These are phyloP conservation scores for Carassius carassius DNA, from an alignment of 2,113 vertebrate genomes.

Conservation along the genomic window DNA sequence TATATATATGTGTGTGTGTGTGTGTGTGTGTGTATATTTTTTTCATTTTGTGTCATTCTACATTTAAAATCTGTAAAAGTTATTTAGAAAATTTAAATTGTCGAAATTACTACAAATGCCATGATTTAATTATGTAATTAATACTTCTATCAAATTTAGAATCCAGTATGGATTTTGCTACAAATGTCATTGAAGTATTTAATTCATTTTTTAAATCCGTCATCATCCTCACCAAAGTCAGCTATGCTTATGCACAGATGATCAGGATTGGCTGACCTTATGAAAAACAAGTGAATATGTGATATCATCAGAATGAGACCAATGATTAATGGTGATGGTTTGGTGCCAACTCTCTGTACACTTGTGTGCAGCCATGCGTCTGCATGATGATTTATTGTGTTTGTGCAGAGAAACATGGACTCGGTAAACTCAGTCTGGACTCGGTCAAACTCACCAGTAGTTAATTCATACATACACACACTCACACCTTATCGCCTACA, in stretches of 20 bases:
- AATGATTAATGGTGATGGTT: conserved; percentile 65
- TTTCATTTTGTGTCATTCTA: too few relatives aligned
- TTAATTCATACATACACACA: conserved; percentile 3
- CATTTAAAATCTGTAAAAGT: not conserved
- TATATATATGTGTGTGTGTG: too few relatives aligned
- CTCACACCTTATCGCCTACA: not conserved
- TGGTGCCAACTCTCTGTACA: not conserved
- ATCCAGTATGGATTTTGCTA: not conserved
- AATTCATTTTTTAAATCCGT: not conserved
- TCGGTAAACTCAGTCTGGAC: conserved; percentile 8
- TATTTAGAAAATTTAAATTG: not conserved
- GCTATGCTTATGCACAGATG: conserved; percentile 22
- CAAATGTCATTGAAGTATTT: not conserved
- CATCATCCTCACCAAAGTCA: not conserved
- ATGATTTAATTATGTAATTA: not conserved
- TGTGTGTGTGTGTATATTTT: too few relatives aligned
- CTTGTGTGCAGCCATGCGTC: not conserved
- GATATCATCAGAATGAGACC: conserved; percentile 75
- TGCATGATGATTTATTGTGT: conserved; percentile 3
- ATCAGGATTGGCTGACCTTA: conserved; percentile 11
- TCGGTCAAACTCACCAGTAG: not conserved
- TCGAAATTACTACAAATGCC: not conserved
- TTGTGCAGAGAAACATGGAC: conserved; percentile 29
- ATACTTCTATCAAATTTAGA: not conserved
- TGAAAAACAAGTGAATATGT: conserved; percentile 6